Base-by-base conservation (phyloP, 1,140 invertebrate species). In the Plodia interpunctella region DNA sequence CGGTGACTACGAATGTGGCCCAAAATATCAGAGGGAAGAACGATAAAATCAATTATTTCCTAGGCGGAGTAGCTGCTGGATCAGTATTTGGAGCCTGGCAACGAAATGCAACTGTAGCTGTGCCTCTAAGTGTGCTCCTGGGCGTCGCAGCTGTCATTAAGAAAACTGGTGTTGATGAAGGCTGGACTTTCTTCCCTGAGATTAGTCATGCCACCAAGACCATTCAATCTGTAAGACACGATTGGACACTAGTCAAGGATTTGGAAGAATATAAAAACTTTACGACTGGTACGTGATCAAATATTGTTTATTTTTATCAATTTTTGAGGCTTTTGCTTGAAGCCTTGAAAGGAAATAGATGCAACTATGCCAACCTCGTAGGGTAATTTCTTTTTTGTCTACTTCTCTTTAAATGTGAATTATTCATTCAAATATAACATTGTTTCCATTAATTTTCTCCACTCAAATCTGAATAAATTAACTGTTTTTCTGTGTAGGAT, bases 1-100 rank as follows among this genome's bases (percentile, higher is more conserved):
- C 93, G 5, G 73, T 92, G 2, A 91, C 91, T 0, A 90, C 92
- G 4, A 94, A 93, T 66, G 66, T 89, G 0, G 72, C 91, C 0
- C 91, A 91, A 11, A 92, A 92, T 59, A 19, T 93, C 0, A 90
- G 94, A 49, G 90, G 91, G 20, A 94, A 94, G 74, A 93, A 95
- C 70, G 94, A 94, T 72, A 66, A 73, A 79, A 83, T 90, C 0
- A 93, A 93, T 67, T 93, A 93, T 69, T 84, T 91, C 56, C 18
- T 92, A 55, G 93, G 93, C 11, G 93, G 92, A 9, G 72, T 85
- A 10, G 88, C 88, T 2, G 90, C 93, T 44, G 93, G 93, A 0
- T 78, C 81, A 10, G 73, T 94, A 5, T 89, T 90, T 38, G 92
- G 93, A n/a, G 87, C 91, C 6, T 92, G 92, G 91, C 79, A 78